Evolutionary conservation across 23 tunicate species (phyloP).

Genomic region (Trididemnum clinides): DNA sequence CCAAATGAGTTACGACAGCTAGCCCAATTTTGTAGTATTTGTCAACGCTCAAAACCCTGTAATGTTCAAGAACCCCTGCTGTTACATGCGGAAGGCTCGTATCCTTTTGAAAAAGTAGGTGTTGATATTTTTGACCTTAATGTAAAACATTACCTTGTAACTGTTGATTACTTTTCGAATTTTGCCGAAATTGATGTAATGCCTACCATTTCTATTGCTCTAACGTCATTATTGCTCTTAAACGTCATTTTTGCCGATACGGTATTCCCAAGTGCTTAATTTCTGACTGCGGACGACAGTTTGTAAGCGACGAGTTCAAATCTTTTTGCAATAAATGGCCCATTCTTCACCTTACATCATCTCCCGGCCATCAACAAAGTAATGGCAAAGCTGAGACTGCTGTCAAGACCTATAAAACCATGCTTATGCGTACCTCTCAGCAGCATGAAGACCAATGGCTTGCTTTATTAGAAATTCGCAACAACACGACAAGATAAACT

Average conservation of each 20-base stretch:
- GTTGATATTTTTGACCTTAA: slow-evolving; percentile 34
- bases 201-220: background rate
- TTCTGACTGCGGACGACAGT: background rate
- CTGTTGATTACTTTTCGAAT: background rate
- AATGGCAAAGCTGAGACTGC: no score
- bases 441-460: background rate
- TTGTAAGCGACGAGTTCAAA: background rate
- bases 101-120: slow-evolving; percentile 35
- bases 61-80: background rate
- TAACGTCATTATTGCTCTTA: background rate
- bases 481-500: no score
- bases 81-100: slow-evolving; percentile 1
- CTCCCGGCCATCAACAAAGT: background rate
- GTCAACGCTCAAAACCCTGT: background rate
- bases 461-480: background rate
- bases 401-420: no score
- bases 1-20: slow-evolving; percentile 8
- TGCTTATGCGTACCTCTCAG: background rate
- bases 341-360: background rate
- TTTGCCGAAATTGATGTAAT: background rate
- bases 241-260: background rate
- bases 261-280: background rate
- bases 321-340: background rate
- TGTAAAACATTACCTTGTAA: slow-evolving; percentile 6
- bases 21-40: background rate